Percentiles rank a stretch among this genome's conserved stretches.
These are phyloP conservation scores for Sinocyclocheilus rhinocerous DNA, from an alignment of 2,113 vertebrate genomes.

Conservation along the genomic window DNA sequence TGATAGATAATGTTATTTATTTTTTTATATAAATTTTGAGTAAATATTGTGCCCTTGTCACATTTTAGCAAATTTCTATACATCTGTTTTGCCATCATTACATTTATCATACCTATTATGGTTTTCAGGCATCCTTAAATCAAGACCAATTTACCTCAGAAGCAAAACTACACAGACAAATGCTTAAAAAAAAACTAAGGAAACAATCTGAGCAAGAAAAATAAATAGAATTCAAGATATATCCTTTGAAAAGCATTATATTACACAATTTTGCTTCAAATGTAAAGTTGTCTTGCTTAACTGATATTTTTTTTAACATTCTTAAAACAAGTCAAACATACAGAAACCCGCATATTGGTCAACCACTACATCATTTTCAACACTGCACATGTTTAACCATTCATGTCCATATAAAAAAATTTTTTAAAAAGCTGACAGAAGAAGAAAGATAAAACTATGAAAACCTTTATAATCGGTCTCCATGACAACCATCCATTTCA, in stretches of 20 bases:
- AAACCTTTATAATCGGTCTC: constrained; percentile 10
- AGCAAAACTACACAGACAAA: not conserved
- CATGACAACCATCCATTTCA: constrained; percentile 21
- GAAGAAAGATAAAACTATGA: not conserved
- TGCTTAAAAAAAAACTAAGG: not conserved
- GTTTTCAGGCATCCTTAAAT: not conserved
- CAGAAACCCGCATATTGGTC: not conserved
- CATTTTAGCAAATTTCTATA: not conserved
- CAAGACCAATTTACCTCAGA: not conserved
- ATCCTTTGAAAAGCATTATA: not conserved
- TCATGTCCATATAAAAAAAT: constrained; percentile 16
- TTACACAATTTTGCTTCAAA: not conserved
- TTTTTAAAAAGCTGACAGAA: not conserved
- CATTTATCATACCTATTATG: not conserved
- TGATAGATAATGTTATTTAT: not conserved
- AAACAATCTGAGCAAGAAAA: not conserved
- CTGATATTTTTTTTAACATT: not conserved
- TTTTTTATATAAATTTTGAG: not conserved
- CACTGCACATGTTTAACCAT: not conserved
- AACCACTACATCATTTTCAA: not conserved
- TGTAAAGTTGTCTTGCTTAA: constrained; percentile 1
- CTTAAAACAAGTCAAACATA: not conserved
- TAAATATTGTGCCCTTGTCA: not conserved
- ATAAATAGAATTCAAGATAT: not conserved
- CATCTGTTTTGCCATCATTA: not conserved